A percentile compares a stretch with the other conserved stretches of the same genome.
Conservation (phyloP, 1,140 invertebrate species). For the Macrobrachium rosenbergii region DNA sequence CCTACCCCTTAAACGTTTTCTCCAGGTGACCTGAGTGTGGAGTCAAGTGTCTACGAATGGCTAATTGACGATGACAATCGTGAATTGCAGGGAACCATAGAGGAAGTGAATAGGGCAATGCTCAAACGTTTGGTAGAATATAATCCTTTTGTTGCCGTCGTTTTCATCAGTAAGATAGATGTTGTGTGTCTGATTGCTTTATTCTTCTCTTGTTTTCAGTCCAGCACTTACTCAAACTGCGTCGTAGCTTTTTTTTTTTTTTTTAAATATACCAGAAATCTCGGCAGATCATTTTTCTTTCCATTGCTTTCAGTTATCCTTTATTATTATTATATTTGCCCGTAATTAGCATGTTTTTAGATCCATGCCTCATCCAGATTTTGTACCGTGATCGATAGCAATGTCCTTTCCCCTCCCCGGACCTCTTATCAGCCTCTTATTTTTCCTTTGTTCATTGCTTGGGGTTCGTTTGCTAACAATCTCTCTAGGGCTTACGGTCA, state of each 20-base stretch:
- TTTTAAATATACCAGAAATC: neutral
- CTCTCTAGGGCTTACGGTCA: too few species aligned
- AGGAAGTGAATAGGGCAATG: conserved; percentile 70
- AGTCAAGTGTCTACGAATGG: conserved; percentile 67
- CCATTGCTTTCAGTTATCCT: neutral
- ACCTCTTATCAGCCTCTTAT: neutral
- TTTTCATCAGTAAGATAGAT: conserved; percentile 74
- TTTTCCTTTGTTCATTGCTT: too few species aligned
- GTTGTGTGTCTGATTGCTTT: conserved; percentile 1
- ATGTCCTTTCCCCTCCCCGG: neutral
- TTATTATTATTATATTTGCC: neutral
- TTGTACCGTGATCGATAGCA: neutral
- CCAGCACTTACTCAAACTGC: neutral
- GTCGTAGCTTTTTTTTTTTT: neutral
- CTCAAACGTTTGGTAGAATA: conserved; percentile 87
- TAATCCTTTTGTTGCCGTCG: conserved; percentile 90
- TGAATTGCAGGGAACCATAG: conserved; percentile 94
- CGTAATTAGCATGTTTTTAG: conserved; percentile 1
- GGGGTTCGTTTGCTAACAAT: too few species aligned
- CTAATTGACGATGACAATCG: conserved; percentile 78
- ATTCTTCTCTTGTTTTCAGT: conserved; percentile 10
- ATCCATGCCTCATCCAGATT: neutral
- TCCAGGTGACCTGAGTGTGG: conserved; percentile 65
- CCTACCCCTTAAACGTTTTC: conserved; percentile 19
- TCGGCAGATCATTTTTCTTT: conserved; percentile 16